Base-by-base conservation (phyloP, 1,140 invertebrate species). In the Drosophila kohkoa region DNA sequence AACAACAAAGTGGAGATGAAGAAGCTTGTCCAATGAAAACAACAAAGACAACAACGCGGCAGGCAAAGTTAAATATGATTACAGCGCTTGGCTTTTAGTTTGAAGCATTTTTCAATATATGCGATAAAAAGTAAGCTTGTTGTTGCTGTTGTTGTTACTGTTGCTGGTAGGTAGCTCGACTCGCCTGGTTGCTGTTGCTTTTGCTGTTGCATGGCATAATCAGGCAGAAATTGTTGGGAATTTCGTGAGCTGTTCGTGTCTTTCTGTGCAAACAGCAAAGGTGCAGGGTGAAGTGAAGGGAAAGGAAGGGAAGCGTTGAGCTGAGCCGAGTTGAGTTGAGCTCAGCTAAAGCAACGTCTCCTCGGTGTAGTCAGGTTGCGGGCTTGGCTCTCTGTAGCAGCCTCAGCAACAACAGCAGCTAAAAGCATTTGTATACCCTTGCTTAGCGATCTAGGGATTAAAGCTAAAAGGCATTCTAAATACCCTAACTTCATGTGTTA, bases 71-170 rank as follows among this genome's bases (percentile, higher is more conserved):
- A 82, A 82, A 82, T 82, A 82, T 82, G 81, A 82, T 82, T 82
- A 82, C 80, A 82, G 71, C 80, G 80, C 81, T 82, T 82, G 80
- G 80, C 80, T 79, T 76, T 82, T 79, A 82, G 80, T 82, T 76
- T 73, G 30, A 64, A 82, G 81, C 80, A 82, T 79, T 82, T 79
- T 82, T 75, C 63, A 82, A 75, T 82, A 75, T 75, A 78, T 75
- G 75, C 65, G 75, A 78, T 82, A 75, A 71, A 71, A 66, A 70
- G 52, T 59, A 57, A 35, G 41, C 43, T 63, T 75, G 7, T 25
- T 58, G 41, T 43, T 43, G 41, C n/a, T 43, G 11, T n/a, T 43
- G 41, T 13, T 43, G 41, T 13, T 43, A n/a, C n/a, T 43, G 41
- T 43, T 43, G 41, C 41, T 43, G 41, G 41, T 13, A 43, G 41